Evolutionary conservation across 2,888 invertebrate genomes (phyloP).

Genomic region (Ptycholaimellus sp.): DNA sequence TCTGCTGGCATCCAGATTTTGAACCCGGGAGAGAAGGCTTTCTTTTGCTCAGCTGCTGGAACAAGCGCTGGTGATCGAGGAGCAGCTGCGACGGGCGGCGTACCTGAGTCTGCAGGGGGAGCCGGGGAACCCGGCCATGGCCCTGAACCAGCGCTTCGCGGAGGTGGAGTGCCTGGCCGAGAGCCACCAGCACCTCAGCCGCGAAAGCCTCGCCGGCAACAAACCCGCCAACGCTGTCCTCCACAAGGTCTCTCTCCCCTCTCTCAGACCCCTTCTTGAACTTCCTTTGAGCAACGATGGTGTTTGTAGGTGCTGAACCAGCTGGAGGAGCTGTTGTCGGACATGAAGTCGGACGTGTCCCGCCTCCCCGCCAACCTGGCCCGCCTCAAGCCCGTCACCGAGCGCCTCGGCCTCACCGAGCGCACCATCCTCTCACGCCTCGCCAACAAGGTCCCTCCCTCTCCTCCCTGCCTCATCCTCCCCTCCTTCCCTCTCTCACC

Average conservation of each 20-base stretch:
- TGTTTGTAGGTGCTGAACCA: conserved; percentile 54
- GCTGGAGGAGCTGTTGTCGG: conserved; percentile 82
- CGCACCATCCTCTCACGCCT: too few species aligned
- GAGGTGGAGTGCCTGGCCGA: conserved; percentile 86
- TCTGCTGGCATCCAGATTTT: conserved; percentile 19
- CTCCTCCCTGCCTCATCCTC: too few species aligned
- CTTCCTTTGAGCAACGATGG: not conserved
- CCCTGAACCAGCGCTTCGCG: conserved; percentile 28
- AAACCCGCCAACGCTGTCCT: conserved; percentile 94
- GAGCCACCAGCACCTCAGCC: conserved; percentile 88
- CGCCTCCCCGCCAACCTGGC: conserved; percentile 87
- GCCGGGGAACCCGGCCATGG: conserved; percentile 31
- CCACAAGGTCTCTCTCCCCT: conserved; percentile 45
- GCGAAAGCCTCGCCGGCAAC: conserved; percentile 87
- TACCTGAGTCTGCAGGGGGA: conserved; percentile 89
- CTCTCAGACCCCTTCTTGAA: not conserved
- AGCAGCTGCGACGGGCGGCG: conserved; percentile 83
- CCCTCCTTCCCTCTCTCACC: not conserved
- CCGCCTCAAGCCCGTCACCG: conserved; percentile 87
- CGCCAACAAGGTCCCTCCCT: too few species aligned
- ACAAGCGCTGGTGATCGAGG: conserved; percentile 93
- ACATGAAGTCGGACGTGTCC: conserved; percentile 98
- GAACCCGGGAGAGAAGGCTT: not conserved
- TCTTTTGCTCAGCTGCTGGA: conserved; percentile 49
- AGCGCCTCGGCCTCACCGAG: conserved; percentile 92